Evolutionary conservation across 2,113 vertebrate species (phyloP).

Genomic region (Chaetodon trifascialis): DNA sequence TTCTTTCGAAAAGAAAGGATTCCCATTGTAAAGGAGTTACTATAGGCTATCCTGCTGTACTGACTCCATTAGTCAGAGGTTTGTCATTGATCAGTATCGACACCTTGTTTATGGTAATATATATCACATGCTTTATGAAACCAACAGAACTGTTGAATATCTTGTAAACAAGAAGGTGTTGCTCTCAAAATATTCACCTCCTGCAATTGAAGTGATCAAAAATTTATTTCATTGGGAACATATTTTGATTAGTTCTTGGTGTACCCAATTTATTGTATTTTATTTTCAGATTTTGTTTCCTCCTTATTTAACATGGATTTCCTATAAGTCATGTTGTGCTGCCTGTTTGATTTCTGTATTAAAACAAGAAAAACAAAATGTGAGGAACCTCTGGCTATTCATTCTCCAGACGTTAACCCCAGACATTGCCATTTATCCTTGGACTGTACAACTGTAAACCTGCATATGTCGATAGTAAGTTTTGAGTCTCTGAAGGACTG

Average conservation of each 20-base stretch:
- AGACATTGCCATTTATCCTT: not conserved
- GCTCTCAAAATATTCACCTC: not conserved
- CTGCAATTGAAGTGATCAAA: not conserved
- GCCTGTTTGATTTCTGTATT: not conserved
- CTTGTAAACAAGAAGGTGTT: too few relatives aligned
- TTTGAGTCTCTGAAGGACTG: not conserved
- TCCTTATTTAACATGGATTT: not conserved
- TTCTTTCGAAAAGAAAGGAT: too few relatives aligned
- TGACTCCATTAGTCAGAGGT: too few relatives aligned
- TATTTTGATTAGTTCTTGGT: not conserved
- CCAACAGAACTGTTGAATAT: too few relatives aligned
- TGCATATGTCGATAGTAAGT: not conserved
- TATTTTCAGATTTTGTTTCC: not conserved
- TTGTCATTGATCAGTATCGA: too few relatives aligned
- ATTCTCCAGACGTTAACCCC: not conserved
- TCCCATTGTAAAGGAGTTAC: too few relatives aligned
- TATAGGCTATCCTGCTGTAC: too few relatives aligned
- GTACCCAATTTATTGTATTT: not conserved
- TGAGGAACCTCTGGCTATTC: not conserved
- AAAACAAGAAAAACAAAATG: not conserved
- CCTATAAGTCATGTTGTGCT: not conserved
- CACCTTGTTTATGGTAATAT: too few relatives aligned
- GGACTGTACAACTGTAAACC: not conserved
- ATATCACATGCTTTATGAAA: too few relatives aligned
- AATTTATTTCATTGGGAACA: not conserved